Evolutionary conservation across 2,888 invertebrate genomes (phyloP).

Genomic region (Lycaena phlaeas): DNA sequence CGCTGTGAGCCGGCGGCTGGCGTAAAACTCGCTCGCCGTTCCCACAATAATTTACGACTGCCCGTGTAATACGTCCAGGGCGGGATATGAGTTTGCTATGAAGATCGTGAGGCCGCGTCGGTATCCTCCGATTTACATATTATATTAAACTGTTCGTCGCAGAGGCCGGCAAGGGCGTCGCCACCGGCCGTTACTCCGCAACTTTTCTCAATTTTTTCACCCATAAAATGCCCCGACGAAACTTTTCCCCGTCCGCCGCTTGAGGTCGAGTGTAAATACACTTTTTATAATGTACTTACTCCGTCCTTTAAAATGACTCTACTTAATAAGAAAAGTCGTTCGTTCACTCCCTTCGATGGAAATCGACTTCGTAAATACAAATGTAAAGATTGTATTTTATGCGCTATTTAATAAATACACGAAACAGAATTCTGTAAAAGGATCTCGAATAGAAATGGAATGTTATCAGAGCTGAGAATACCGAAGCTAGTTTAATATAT

Average conservation of each 20-base stretch:
- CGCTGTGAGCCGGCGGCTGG: constrained; percentile 28
- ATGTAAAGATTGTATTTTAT: constrained; percentile 14
- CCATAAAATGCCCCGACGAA: constrained; percentile 67
- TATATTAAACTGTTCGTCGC: constrained; percentile 65
- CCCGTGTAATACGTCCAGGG: constrained; percentile 62
- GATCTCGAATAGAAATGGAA: too few relatives aligned
- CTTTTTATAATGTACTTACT: constrained; percentile 69
- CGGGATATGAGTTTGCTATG: constrained; percentile 58
- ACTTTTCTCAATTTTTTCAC: constrained; percentile 73
- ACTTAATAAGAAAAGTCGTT: constrained; percentile 43
- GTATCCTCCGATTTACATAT: constrained; percentile 69
- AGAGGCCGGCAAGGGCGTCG: constrained; percentile 47
- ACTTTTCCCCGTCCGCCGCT: constrained; percentile 61
- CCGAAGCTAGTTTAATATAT: too few relatives aligned
- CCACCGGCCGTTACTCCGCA: constrained; percentile 69
- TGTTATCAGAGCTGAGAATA: too few relatives aligned
- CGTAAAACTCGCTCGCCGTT: constrained; percentile 57
- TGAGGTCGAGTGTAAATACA: constrained; percentile 69
- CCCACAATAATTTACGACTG: constrained; percentile 68
- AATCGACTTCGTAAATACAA: constrained; percentile 25
- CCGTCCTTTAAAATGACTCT: constrained; percentile 39
- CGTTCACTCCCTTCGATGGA: constrained; percentile 17
- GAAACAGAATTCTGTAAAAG: too few relatives aligned
- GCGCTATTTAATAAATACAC: too few relatives aligned
- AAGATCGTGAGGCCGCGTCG: constrained; percentile 55